A percentile compares a stretch with the other conserved stretches of the same genome.
phyloP scores from a whole-genome alignment of 2,888 invertebrate species.

The Hypsopygia costalis region DNA sequence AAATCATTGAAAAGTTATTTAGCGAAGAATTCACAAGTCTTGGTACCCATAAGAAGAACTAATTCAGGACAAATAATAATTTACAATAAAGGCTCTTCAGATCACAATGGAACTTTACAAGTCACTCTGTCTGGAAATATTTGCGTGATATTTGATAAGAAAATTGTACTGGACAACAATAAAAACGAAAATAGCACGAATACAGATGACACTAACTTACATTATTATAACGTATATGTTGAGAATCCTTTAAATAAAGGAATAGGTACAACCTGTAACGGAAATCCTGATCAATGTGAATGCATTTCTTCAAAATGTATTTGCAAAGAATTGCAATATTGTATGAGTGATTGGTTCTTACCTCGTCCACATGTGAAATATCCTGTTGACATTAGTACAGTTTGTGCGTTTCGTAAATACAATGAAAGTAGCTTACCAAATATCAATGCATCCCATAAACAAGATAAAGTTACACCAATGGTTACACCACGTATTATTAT shows the following conservation, averaged over 20 bases:
- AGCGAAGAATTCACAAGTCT: slow-evolving; percentile 24
- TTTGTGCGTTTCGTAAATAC: too few relatives aligned
- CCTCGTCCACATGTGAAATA: background rate
- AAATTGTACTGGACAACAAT: slow-evolving; percentile 8
- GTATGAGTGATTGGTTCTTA: background rate
- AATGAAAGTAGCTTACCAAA: too few relatives aligned
- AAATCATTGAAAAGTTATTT: slow-evolving; percentile 42
- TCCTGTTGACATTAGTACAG: background rate
- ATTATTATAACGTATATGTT: slow-evolving; percentile 17
- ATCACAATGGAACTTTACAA: slow-evolving; percentile 39
- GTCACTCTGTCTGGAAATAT: slow-evolving; percentile 50
- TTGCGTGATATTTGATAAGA: slow-evolving; percentile 37
- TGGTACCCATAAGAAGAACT: slow-evolving; percentile 36
- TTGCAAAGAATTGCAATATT: slow-evolving; percentile 28
- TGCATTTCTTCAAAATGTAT: slow-evolving; percentile 38
- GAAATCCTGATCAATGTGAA: slow-evolving; percentile 18
- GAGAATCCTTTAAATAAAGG: slow-evolving; percentile 29
- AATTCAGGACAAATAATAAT: slow-evolving; percentile 43
- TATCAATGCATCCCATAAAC: too few relatives aligned
- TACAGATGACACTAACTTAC: background rate
- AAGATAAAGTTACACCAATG: too few relatives aligned
- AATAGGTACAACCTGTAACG: slow-evolving; percentile 37
- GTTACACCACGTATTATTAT: background rate
- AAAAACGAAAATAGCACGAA: slow-evolving; percentile 15
- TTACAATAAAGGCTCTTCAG: slow-evolving; percentile 21